Evolutionary conservation across 1,140 invertebrate species (phyloP), one percentile per base, ranked within the genome.

Genomic region (Aricia agestis): DNA sequence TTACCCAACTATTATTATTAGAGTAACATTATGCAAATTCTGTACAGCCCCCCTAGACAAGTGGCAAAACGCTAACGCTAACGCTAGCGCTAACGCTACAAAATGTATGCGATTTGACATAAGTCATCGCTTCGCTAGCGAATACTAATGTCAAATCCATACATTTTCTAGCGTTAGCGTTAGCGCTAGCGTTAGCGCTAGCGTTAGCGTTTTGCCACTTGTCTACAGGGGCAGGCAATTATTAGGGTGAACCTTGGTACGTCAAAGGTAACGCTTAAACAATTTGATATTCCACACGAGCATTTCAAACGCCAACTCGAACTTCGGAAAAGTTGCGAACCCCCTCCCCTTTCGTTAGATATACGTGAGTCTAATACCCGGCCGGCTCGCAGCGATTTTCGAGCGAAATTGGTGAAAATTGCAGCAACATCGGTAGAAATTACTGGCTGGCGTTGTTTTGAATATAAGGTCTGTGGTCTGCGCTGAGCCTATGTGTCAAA

Each of bases 271-370:
- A 87, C 84, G 84, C 85, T 90, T 88, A 89, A 89, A 89, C 85
- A 90, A 90, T 90, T 91, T 91, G 89, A 91, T 91, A 91, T 90
- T 91, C 89, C 82, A 83, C 82, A 88, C 87, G 81, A 86, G 84
- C 85, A 89, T 90, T 90, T 87, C 78, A 89, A 90, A 85, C 82
- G 86, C 79, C 81, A 89, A 86, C 86, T 89, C 86, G 82, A 87
- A 87, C 80, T 91, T 85, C 81, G 82, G 85, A 87, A 89, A 91
- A 91, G 87, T 89, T 89, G 82, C 82, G 86, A 91, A 89, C 89
- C 85, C 87, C 85, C 84, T 82, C 87, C 81, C 82, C 87, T 83
- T 91, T 90, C 87, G 86, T 89, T 91, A 89, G 87, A 87, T 89
- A 90, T 90, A 91, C 87, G 89, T 91, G 89, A 91, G 87, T 84